phyloP scores from a whole-genome alignment of 2,797 vertebrate genomes.

The Alfaro cultratus region DNA sequence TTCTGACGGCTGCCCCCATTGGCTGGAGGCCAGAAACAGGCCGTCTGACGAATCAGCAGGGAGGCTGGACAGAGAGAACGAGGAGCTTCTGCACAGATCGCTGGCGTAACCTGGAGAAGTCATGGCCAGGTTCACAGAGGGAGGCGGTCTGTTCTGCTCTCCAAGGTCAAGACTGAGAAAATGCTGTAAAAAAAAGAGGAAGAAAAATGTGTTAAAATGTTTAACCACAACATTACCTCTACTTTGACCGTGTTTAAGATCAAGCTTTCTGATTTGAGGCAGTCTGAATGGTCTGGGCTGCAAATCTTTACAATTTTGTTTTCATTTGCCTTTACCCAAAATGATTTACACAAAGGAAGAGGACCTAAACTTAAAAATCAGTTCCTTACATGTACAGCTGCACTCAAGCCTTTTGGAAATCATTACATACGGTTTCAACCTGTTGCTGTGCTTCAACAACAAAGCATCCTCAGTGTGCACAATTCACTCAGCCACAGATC shows the following conservation, averaged over 20 bases:
- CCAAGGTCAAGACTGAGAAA: constrained; percentile 67
- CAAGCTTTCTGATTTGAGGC: not conserved
- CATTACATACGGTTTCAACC: not conserved
- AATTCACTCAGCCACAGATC: not conserved
- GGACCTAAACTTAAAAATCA: not conserved
- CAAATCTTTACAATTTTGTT: not conserved
- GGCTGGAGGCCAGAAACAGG: constrained; percentile 49
- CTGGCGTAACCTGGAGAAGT: constrained; percentile 53
- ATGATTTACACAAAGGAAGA: not conserved
- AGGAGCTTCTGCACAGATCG: constrained; percentile 45
- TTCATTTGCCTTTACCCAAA: not conserved
- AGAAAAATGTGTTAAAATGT: not conserved
- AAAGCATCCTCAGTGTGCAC: not conserved
- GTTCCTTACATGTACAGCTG: not conserved
- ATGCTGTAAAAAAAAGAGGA: constrained; percentile 48
- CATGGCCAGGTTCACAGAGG: constrained; percentile 50
- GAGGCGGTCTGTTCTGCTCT: constrained; percentile 43
- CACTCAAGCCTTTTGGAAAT: not conserved
- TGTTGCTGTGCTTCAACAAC: not conserved
- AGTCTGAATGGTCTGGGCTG: not conserved
- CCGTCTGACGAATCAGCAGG: constrained; percentile 48
- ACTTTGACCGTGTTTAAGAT: not conserved
- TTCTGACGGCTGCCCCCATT: constrained; percentile 60
- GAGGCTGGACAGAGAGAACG: constrained; percentile 56
- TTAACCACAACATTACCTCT: not conserved